phyloP scores from a whole-genome alignment of 2,888 invertebrate genomes.

The Cylindroiulus punctatus region DNA sequence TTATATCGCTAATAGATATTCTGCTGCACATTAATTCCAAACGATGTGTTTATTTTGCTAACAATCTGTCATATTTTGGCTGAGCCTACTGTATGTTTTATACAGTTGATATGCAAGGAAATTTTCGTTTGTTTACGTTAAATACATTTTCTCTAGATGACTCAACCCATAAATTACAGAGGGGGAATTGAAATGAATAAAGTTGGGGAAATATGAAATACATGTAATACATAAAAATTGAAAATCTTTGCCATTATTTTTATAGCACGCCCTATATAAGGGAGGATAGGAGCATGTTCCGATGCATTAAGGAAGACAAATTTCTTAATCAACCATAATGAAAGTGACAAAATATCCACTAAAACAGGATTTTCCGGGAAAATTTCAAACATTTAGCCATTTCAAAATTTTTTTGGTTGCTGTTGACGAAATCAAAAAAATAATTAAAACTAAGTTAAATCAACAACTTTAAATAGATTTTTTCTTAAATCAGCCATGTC shows the following conservation, averaged over 20 bases:
- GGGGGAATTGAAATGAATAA: slow-evolving; percentile 29
- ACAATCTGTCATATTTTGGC: slow-evolving; percentile 44
- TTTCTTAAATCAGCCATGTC: too few relatives aligned
- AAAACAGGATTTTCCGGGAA: neutral
- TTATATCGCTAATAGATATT: neutral
- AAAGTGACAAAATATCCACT: neutral
- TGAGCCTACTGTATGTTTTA: too few relatives aligned
- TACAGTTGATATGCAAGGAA: neutral
- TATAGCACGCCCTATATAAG: neutral
- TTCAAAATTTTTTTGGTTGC: neutral
- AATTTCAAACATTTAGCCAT: neutral
- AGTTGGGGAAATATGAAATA: neutral
- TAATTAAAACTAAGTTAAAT: too few relatives aligned
- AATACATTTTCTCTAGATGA: slow-evolving; percentile 44
- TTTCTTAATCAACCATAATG: neutral
- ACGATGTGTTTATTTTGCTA: slow-evolving; percentile 35
- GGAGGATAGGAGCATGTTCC: neutral
- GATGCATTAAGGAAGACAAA: neutral
- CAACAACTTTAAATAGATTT: too few relatives aligned
- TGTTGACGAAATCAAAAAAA: neutral
- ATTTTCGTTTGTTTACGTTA: slow-evolving; percentile 49
- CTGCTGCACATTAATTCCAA: neutral
- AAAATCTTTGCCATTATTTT: neutral
- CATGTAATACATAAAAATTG: slow-evolving; percentile 10
- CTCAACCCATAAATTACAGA: slow-evolving; percentile 27